Conservation (phyloP, 2,888 invertebrate genomes). For the Phlogophora meticulosa region DNA sequence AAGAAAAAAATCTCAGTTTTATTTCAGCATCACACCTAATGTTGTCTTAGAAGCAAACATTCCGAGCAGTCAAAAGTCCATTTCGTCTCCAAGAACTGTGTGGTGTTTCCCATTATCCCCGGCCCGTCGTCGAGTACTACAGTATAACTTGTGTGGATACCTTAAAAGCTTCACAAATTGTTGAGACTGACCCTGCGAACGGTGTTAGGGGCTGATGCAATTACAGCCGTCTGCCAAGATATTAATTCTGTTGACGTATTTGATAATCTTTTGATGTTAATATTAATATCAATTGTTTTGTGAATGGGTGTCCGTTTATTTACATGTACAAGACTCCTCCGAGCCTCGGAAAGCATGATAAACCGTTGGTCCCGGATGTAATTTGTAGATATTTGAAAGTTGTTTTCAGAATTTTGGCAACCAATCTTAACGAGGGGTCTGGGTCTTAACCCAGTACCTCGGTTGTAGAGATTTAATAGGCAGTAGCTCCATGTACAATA, state of each 20-base stretch:
- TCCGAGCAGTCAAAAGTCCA: background rate
- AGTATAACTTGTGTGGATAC: conserved; percentile 75
- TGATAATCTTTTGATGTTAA: conserved; percentile 5
- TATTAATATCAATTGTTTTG: background rate
- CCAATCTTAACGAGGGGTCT: too few relatives aligned
- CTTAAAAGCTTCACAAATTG: conserved; percentile 78
- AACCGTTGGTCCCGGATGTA: too few relatives aligned
- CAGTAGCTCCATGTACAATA: too few relatives aligned
- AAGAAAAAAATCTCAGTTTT: too few relatives aligned
- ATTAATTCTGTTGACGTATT: conserved; percentile 65
- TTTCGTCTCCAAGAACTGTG: conserved; percentile 1
- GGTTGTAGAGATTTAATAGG: too few relatives aligned
- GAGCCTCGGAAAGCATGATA: too few relatives aligned
- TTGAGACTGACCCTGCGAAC: conserved; percentile 56
- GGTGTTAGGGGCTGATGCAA: conserved; percentile 70
- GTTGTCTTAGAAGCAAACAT: background rate
- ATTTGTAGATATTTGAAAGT: background rate
- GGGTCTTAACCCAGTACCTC: too few relatives aligned
- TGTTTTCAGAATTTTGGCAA: too few relatives aligned
- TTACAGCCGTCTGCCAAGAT: conserved; percentile 66
- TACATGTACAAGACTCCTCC: too few relatives aligned
- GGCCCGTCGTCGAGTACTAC: conserved; percentile 66
- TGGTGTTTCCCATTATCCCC: conserved; percentile 33
- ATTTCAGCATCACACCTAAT: background rate
- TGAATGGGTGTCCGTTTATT: background rate